A percentile compares a stretch with the other conserved stretches of the same genome.
phyloP scores from a whole-genome alignment of 2,888 invertebrate genomes.

The Agrilus cyanescens region DNA sequence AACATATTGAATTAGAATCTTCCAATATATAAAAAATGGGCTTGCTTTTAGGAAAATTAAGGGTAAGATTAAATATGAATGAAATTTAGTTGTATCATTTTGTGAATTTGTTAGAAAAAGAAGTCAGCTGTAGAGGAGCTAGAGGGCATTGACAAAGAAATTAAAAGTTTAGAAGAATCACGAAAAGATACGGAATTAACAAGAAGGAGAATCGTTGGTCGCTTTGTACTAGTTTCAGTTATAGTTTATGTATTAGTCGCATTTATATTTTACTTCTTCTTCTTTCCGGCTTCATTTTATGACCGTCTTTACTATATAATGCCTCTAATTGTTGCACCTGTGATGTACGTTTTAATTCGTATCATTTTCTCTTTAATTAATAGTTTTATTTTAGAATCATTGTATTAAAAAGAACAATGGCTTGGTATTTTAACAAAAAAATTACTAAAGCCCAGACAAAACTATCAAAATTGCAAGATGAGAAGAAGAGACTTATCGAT shows the following conservation, averaged over 20 bases:
- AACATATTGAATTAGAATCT: background rate
- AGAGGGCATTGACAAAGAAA: slow-evolving; percentile 67
- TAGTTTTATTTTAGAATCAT: slow-evolving; percentile 48
- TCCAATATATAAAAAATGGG: slow-evolving; percentile 43
- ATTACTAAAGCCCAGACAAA: slow-evolving; percentile 66
- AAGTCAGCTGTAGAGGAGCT: slow-evolving; percentile 45
- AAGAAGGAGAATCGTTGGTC: slow-evolving; percentile 71
- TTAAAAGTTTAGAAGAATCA: slow-evolving; percentile 69
- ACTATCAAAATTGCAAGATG: slow-evolving; percentile 56
- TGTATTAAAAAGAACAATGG: slow-evolving; percentile 63
- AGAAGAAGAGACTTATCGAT: slow-evolving; percentile 81
- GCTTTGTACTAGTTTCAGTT: slow-evolving; percentile 59
- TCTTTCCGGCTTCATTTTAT: slow-evolving; percentile 62
- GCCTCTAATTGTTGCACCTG: slow-evolving; percentile 68
- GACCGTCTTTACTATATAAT: slow-evolving; percentile 65
- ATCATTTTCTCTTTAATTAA: slow-evolving; percentile 1
- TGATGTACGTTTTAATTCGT: slow-evolving; percentile 54
- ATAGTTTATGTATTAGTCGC: slow-evolving; percentile 60
- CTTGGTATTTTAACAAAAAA: slow-evolving; percentile 81
- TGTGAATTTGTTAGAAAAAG: slow-evolving; percentile 37
- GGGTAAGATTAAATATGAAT: slow-evolving; percentile 41
- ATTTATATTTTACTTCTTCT: slow-evolving; percentile 45
- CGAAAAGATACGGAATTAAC: slow-evolving; percentile 66
- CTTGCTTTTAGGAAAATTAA: slow-evolving; percentile 52
- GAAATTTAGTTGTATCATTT: slow-evolving; percentile 1